phyloP scores from a whole-genome alignment of 2,888 invertebrate genomes.

The Drosophila suboccidentalis region DNA sequence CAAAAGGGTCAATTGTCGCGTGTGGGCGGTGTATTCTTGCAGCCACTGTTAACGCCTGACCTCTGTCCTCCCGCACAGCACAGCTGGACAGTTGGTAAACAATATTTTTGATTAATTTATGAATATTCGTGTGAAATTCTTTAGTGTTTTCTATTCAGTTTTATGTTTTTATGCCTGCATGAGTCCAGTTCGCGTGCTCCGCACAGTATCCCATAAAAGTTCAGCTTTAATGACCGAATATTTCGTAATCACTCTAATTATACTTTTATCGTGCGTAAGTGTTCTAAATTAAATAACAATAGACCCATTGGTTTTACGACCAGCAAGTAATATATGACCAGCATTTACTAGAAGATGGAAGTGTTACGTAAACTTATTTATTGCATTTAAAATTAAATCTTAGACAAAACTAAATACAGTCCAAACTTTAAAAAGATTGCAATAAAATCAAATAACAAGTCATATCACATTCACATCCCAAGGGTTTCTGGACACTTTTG shows the following conservation, averaged over 20 bases:
- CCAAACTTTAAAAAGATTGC: neutral
- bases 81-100: constrained; percentile 60
- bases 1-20: constrained; percentile 82
- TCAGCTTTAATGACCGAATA: constrained; percentile 64
- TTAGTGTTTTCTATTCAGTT: constrained; percentile 35
- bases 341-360: constrained; percentile 21
- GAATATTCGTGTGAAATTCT: constrained; percentile 77
- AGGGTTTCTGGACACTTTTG: constrained; percentile 25
- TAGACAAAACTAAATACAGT: neutral
- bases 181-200: constrained; percentile 61
- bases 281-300: constrained; percentile 44
- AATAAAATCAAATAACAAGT: constrained; percentile 31
- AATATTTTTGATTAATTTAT: constrained; percentile 82
- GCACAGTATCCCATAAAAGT: constrained; percentile 50
- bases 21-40: constrained; percentile 41
- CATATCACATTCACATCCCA: constrained; percentile 26
- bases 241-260: constrained; percentile 69
- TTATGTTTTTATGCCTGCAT: constrained; percentile 62
- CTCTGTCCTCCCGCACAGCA: constrained; percentile 3
- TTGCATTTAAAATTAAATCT: neutral
- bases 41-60: constrained; percentile 19
- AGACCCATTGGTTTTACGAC: constrained; percentile 34
- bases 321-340: constrained; percentile 44
- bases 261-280: constrained; percentile 65
- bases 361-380: neutral